Percentiles rank a stretch among this genome's conserved stretches.
Conservation (phyloP, 2,888 invertebrate species). For the Thymelicus acteon region DNA sequence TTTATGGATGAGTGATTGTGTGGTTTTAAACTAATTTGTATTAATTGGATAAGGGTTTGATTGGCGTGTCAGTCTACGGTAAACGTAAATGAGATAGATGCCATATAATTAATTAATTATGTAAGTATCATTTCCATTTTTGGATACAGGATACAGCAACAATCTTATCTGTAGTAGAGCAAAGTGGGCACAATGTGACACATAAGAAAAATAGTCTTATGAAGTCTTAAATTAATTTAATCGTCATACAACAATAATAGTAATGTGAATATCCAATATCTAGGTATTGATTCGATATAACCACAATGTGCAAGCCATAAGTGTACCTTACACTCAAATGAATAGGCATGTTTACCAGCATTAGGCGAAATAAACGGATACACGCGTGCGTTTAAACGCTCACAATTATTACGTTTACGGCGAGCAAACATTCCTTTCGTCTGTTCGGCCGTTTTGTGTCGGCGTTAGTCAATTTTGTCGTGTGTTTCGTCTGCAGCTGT, state of each 20-base stretch:
- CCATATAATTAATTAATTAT: background rate
- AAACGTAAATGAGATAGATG: background rate
- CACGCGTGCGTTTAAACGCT: background rate
- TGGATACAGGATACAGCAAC: too few species aligned
- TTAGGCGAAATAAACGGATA: constrained; percentile 4
- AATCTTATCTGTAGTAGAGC: too few species aligned
- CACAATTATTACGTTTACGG: constrained; percentile 31
- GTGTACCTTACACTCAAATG: constrained; percentile 4
- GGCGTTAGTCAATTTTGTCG: constrained; percentile 24
- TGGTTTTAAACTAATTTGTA: constrained; percentile 15
- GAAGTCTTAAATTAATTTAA: too few species aligned
- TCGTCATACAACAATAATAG: too few species aligned
- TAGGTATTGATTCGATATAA: too few species aligned
- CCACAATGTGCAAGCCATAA: background rate
- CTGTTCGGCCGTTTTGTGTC: constrained; percentile 18
- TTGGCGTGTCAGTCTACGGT: background rate
- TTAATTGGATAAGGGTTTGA: background rate
- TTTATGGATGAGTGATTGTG: constrained; percentile 18
- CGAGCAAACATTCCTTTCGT: constrained; percentile 19
- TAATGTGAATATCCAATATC: too few species aligned
- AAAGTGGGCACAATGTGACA: too few species aligned
- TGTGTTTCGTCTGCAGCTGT: constrained; percentile 25
- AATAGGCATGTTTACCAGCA: constrained; percentile 5
- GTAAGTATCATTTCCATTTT: too few species aligned
- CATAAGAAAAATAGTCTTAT: too few species aligned